A percentile compares a stretch with the other conserved stretches of the same genome.
Conservation (phyloP, 2,888 invertebrate genomes). For the Hirtodrosophila alboralis region DNA sequence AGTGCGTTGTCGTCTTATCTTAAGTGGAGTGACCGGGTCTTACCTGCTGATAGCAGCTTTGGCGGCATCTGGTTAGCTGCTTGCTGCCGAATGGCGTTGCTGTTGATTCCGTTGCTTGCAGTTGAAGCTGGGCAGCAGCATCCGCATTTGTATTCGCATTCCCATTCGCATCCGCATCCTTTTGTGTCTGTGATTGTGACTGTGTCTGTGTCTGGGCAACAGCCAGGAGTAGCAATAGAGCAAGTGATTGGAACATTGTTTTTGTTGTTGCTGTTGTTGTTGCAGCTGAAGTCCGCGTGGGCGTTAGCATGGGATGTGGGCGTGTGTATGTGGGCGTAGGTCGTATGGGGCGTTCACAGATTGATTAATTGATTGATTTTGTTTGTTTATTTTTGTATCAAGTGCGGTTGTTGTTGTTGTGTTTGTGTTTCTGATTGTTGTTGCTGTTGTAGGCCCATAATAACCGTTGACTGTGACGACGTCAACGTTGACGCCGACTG, state of each 20-base stretch:
- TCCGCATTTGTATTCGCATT: slow-evolving; percentile 34
- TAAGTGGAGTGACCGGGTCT: slow-evolving; percentile 46
- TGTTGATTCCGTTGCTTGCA: slow-evolving; percentile 22
- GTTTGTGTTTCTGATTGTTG: no score
- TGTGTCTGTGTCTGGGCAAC: slow-evolving; percentile 33
- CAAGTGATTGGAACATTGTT: slow-evolving; percentile 66
- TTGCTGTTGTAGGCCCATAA: slow-evolving; percentile 52
- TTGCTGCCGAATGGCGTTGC: slow-evolving; percentile 71
- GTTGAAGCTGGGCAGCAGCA: slow-evolving; percentile 21
- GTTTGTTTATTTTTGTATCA: slow-evolving; percentile 77
- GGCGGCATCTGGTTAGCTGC: slow-evolving; percentile 83
- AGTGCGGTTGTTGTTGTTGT: slow-evolving; percentile 47
- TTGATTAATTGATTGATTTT: slow-evolving; percentile 77
- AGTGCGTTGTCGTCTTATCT: slow-evolving; percentile 61
- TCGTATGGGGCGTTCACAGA: slow-evolving; percentile 56
- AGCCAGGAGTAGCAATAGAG: slow-evolving; percentile 39
- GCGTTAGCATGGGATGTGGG: slow-evolving; percentile 27
- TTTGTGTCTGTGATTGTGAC: no score
- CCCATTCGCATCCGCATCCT: slow-evolving; percentile 25
- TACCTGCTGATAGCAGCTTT: slow-evolving; percentile 84
- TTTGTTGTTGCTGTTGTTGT: slow-evolving; percentile 16
- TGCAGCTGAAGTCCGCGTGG: slow-evolving; percentile 24
- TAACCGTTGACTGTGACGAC: slow-evolving; percentile 39
- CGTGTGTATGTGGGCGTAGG: slow-evolving; percentile 42
- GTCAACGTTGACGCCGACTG: slow-evolving; percentile 54